phyloP scores from a whole-genome alignment of 2,113 vertebrate genomes.

The Eudyptes chrysolophus region DNA sequence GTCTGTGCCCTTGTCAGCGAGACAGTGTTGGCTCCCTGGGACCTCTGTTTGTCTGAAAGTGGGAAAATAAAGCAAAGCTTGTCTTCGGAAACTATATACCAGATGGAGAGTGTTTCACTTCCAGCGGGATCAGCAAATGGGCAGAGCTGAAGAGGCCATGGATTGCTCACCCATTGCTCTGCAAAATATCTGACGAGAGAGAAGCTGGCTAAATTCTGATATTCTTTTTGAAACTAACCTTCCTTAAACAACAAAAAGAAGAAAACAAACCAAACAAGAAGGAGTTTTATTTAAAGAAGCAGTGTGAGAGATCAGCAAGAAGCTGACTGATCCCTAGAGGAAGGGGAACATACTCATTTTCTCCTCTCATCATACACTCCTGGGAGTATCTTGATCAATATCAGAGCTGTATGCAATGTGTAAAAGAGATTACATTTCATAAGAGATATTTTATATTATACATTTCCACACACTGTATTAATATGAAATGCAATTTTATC shows the following conservation, averaged over 20 bases:
- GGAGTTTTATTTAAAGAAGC: background rate
- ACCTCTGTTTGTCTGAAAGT: background rate
- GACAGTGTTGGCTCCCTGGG: background rate
- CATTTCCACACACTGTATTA: background rate
- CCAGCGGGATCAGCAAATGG: background rate
- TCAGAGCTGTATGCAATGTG: background rate
- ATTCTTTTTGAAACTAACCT: background rate
- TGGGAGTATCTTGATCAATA: background rate
- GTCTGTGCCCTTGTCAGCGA: accelerated
- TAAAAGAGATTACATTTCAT: background rate
- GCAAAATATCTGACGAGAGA: background rate
- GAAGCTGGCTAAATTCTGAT: background rate
- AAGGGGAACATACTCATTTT: background rate
- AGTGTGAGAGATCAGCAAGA: background rate
- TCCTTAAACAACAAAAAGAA: background rate
- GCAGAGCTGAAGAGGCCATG: background rate
- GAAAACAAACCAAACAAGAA: background rate
- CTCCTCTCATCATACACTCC: background rate
- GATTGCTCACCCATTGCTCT: background rate
- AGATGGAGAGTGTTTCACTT: background rate
- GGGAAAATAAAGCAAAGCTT: background rate
- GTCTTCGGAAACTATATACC: background rate
- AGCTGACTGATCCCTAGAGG: background rate
- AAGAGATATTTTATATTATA: background rate
- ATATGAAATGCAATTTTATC: background rate